Evolutionary conservation across 2,113 vertebrate species (phyloP).

Genomic region (Tachuris rubrigastra): DNA sequence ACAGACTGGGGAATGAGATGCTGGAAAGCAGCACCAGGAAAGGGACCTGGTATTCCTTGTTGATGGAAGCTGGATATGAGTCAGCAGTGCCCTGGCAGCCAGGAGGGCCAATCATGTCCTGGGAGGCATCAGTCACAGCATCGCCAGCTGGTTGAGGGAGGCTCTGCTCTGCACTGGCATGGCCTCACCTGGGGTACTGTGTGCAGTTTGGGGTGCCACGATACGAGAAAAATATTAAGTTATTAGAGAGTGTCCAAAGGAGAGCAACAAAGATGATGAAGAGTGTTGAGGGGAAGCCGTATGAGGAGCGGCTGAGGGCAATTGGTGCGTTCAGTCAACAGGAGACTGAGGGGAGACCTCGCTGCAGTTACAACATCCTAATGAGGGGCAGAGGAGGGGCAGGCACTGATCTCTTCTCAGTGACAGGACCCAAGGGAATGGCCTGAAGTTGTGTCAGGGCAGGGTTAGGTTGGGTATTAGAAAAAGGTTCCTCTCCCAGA

Average conservation of each 20-base stretch:
- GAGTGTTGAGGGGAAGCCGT: neutral
- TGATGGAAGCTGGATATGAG: neutral
- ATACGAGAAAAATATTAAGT: neutral
- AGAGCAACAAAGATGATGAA: neutral
- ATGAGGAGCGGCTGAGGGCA: neutral
- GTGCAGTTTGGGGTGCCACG: neutral
- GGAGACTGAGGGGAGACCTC: neutral
- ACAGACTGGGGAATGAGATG: neutral
- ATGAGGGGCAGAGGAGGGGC: fast-evolving
- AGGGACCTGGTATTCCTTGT: neutral
- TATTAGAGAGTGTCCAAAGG: neutral
- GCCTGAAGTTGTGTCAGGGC: neutral
- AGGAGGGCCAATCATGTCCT: neutral
- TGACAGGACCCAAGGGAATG: neutral
- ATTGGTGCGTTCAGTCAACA: too few species aligned
- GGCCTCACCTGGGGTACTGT: neutral
- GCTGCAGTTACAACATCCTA: fast-evolving
- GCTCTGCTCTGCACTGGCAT: neutral
- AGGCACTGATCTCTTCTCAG: neutral
- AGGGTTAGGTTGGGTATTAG: neutral
- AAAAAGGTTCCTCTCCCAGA: neutral
- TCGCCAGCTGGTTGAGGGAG: fast-evolving
- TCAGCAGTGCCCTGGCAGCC: neutral
- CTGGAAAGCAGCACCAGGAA: neutral
- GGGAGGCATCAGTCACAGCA: neutral